Evolutionary conservation across 2,113 vertebrate genomes (phyloP).

Genomic region (Rhinoptilus africanus): DNA sequence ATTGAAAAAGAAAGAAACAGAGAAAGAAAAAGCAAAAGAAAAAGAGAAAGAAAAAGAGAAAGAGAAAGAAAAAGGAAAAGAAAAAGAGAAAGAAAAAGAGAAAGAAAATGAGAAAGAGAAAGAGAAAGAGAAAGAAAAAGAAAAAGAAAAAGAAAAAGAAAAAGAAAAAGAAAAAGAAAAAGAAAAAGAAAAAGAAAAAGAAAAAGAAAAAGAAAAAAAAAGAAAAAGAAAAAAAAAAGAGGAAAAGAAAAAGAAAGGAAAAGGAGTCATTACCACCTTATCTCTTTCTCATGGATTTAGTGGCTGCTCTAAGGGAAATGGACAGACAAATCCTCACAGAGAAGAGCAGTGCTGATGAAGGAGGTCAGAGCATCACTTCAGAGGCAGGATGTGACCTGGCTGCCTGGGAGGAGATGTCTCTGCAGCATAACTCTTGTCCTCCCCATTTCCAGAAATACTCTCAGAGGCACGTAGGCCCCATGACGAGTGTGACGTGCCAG

Average conservation of each 20-base stretch:
- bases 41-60: too few species aligned
- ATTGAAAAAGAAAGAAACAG: neutral
- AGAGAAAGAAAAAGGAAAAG: too few species aligned
- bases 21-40: too few species aligned
- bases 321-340: neutral
- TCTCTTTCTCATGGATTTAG: neutral
- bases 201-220: too few species aligned
- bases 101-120: too few species aligned
- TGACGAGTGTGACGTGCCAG: neutral
- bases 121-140: too few species aligned
- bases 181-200: too few species aligned
- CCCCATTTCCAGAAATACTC: neutral
- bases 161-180: too few species aligned
- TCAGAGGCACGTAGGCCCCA: neutral
- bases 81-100: too few species aligned
- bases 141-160: too few species aligned
- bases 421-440: neutral
- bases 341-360: neutral
- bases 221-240: too few species aligned
- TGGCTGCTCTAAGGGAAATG: neutral
- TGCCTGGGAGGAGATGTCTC: neutral
- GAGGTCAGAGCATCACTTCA: neutral
- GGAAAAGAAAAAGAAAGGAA: too few species aligned
- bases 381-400: neutral
- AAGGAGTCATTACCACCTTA: neutral